Conservation (phyloP, 92 coral and sea anemone species). For the Zoanthus solanderi region DNA sequence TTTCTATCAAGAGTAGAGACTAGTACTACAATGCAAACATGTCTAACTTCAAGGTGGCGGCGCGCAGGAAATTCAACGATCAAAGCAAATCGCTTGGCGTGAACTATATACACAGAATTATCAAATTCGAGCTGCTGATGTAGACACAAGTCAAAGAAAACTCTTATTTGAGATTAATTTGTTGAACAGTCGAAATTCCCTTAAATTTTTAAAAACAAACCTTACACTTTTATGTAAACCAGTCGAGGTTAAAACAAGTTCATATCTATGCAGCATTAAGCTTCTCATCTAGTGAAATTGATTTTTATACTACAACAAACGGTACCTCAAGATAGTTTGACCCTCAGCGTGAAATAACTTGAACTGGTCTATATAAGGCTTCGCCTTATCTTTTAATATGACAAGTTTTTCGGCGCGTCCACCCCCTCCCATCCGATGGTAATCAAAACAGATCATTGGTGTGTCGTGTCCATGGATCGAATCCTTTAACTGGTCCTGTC, state of each 20-base stretch:
- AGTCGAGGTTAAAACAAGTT: neutral
- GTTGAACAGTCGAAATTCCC: too few species aligned
- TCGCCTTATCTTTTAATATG: slow-evolving; percentile 83
- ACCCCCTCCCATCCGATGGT: slow-evolving; percentile 88
- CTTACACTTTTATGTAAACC: too few species aligned
- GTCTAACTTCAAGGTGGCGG: too few species aligned
- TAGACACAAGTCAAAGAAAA: too few species aligned
- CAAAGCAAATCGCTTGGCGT: too few species aligned
- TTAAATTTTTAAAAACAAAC: neutral
- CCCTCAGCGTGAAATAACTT: slow-evolving; percentile 80
- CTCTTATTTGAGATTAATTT: too few species aligned
- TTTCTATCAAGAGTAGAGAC: too few species aligned
- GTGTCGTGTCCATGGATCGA: slow-evolving; percentile 91
- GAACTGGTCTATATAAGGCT: slow-evolving; percentile 77
- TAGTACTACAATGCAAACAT: too few species aligned
- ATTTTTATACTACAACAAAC: neutral
- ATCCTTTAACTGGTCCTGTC: slow-evolving; percentile 90
- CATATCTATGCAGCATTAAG: neutral
- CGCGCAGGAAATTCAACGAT: too few species aligned
- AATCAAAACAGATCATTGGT: slow-evolving; percentile 94
- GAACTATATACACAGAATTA: too few species aligned
- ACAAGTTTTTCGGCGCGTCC: slow-evolving; percentile 78
- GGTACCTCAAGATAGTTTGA: slow-evolving; percentile 67
- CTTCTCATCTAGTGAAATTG: neutral
- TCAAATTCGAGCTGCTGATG: too few species aligned